These are phyloP conservation scores for Tolmerus cingulatus DNA, from an alignment of 2,888 invertebrate genomes.

Conservation along the genomic window DNA sequence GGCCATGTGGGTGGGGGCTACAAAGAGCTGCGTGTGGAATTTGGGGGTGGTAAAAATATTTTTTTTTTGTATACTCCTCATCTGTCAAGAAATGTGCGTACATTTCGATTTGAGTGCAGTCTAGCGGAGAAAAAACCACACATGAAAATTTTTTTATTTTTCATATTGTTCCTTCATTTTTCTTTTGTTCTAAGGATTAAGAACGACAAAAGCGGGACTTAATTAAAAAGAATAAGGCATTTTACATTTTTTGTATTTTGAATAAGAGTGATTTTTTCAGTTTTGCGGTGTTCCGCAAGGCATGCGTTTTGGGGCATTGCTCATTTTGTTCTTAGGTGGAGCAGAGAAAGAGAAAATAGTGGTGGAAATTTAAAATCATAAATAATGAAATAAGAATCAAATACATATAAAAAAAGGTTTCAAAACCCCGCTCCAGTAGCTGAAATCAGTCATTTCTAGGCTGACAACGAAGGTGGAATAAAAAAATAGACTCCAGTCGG, in stretches of 20 bases:
- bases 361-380: not conserved
- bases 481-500: not conserved
- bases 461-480: not conserved
- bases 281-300: not conserved
- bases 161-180: not conserved
- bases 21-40: not conserved
- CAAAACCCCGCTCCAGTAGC: not conserved
- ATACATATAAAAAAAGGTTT: no score
- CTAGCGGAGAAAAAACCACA: not conserved
- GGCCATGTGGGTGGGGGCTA: not conserved
- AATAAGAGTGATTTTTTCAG: no score
- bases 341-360: no score
- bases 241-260: not conserved
- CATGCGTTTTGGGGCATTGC: not conserved
- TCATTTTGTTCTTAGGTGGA: not conserved
- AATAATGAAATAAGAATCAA: no score
- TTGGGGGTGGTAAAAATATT: not conserved
- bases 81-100: not conserved
- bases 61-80: not conserved
- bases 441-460: slow-evolving; percentile 21
- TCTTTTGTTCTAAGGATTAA: not conserved
- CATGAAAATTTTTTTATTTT: not conserved
- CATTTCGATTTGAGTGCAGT: not conserved
- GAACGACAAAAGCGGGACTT: not conserved
- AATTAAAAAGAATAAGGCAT: not conserved